Evolutionary conservation across 2,113 vertebrate genomes (phyloP).

Genomic region (Cyanoderma ruficeps): DNA sequence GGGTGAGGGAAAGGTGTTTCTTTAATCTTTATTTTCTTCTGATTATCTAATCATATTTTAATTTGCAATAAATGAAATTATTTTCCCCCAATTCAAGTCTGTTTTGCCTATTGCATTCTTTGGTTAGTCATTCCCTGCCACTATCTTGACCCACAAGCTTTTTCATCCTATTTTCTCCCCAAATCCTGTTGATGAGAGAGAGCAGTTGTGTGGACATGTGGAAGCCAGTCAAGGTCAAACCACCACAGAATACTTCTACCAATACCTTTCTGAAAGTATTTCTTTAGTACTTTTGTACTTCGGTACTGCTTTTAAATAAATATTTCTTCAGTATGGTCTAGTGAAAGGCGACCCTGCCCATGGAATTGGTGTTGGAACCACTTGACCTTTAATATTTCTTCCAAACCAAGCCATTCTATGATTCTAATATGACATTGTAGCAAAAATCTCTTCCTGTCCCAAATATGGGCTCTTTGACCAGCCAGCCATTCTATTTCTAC

Average conservation of each 20-base stretch:
- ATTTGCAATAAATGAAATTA: background rate
- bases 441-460: background rate
- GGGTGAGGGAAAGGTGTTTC: rapidly evolving
- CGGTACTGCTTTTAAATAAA: background rate
- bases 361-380: background rate
- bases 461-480: background rate
- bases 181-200: background rate
- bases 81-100: background rate
- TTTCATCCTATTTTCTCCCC: background rate
- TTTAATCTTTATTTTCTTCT: background rate
- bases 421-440: background rate
- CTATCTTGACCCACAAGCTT: background rate
- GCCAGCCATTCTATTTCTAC: background rate
- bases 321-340: background rate
- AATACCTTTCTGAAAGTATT: background rate
- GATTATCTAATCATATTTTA: background rate
- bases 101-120: background rate
- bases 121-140: background rate
- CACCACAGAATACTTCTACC: background rate
- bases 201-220: background rate
- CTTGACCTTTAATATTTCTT: background rate
- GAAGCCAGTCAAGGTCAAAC: background rate
- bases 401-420: background rate
- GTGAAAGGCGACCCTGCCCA: background rate
- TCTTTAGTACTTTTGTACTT: background rate